These are phyloP conservation scores for Mythimna impura DNA, from an alignment of 2,888 invertebrate species.

Conservation along the genomic window DNA sequence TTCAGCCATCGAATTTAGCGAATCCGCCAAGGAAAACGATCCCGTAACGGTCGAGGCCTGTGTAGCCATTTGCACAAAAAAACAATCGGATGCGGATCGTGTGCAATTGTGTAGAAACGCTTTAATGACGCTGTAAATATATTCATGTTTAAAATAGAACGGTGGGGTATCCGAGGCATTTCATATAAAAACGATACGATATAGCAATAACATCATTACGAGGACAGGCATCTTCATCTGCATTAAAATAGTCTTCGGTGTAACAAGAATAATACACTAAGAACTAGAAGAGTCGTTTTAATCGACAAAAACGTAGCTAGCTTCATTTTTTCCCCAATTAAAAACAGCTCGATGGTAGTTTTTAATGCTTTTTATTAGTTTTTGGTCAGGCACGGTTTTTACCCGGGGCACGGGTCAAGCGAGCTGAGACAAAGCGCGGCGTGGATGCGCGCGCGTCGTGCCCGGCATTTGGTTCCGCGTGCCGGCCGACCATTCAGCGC, in stretches of 20 bases:
- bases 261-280: conserved; percentile 63
- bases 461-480: conserved; percentile 85
- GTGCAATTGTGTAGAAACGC: conserved; percentile 51
- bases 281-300: conserved; percentile 68
- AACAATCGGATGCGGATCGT: conserved; percentile 50
- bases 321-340: conserved; percentile 85
- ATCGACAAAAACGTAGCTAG: conserved; percentile 75
- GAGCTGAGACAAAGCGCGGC: conserved; percentile 87
- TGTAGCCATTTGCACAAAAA: conserved; percentile 55
- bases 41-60: conserved; percentile 45
- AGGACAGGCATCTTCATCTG: conserved; percentile 69
- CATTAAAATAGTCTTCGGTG: conserved; percentile 66
- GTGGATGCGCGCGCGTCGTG: conserved; percentile 82
- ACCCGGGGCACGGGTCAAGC: conserved; percentile 89
- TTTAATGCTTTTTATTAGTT: conserved; percentile 80
- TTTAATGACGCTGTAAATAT: conserved; percentile 54
- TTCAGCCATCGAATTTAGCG: conserved; percentile 54
- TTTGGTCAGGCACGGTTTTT: conserved; percentile 78
- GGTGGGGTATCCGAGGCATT: conserved; percentile 30
- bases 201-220: conserved; percentile 61
- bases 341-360: conserved; percentile 77
- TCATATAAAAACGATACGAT: conserved; percentile 48
- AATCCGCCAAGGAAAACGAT: conserved; percentile 46
- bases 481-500: conserved; percentile 87
- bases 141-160: conserved; percentile 54